These are phyloP conservation scores for Engraulis encrasicolus DNA, from an alignment of 2,113 vertebrate species.

Conservation along the genomic window DNA sequence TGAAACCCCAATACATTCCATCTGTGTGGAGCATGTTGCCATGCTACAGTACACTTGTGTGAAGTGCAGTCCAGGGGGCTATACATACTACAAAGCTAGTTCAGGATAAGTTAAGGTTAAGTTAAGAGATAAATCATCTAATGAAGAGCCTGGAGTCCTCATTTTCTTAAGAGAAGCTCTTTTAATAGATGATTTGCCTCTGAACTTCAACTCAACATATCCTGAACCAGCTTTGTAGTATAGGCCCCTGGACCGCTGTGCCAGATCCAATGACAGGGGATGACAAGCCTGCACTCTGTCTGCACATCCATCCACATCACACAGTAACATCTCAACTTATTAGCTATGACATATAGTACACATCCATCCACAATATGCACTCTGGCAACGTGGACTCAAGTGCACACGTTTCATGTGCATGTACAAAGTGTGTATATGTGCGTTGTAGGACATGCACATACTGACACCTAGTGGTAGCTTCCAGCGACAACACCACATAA, in stretches of 20 bases:
- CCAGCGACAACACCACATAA: neutral
- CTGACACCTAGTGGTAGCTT: conserved; percentile 47
- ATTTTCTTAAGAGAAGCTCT: no score
- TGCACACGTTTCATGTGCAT: conserved; percentile 2
- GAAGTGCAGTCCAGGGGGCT: neutral
- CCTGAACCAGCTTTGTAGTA: no score
- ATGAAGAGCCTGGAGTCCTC: no score
- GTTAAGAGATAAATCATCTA: no score
- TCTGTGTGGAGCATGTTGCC: neutral
- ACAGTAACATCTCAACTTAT: neutral
- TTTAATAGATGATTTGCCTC: no score
- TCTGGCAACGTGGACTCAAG: neutral
- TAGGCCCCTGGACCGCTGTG: no score
- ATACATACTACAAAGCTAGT: no score
- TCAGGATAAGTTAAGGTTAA: no score
- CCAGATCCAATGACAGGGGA: neutral
- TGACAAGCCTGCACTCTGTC: neutral
- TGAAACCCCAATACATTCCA: neutral
- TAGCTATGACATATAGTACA: neutral
- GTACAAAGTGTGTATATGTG: neutral
- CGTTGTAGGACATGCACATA: conserved; percentile 20
- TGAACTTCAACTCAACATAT: no score
- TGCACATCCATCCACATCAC: neutral
- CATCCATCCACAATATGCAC: neutral
- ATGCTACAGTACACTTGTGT: conserved; percentile 10